A percentile compares a stretch with the other conserved stretches of the same genome.
phyloP scores from a whole-genome alignment of 2,888 invertebrate genomes.

The Phengaris arion region DNA sequence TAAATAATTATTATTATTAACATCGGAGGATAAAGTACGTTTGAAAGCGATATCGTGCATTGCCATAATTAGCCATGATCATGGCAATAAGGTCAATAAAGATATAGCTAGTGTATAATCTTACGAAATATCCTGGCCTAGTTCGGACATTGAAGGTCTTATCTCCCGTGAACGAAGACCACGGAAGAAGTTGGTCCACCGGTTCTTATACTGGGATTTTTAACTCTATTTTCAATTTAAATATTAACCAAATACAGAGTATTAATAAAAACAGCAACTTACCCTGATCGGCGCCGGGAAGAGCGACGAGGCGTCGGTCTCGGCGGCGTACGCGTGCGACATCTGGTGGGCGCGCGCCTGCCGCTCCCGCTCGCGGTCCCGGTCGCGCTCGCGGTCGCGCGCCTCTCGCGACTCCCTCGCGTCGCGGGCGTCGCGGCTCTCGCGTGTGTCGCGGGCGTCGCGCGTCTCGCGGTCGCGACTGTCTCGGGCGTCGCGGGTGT shows the following conservation, averaged over 20 bases:
- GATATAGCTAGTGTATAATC: too few relatives aligned
- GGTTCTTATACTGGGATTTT: too few relatives aligned
- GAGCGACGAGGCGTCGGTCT: conserved; percentile 79
- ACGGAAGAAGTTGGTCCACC: too few relatives aligned
- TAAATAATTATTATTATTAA: too few relatives aligned
- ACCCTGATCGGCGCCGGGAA: conserved; percentile 84
- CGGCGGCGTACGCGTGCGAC: conserved; percentile 82
- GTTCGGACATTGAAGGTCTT: too few relatives aligned
- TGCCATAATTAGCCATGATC: too few relatives aligned
- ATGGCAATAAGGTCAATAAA: too few relatives aligned
- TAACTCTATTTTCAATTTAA: too few relatives aligned
- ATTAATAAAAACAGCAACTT: conserved; percentile 52
- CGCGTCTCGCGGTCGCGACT: conserved; percentile 82
- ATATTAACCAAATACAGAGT: not conserved
- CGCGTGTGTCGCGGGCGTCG: conserved; percentile 50
- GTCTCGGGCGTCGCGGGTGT: conserved; percentile 43
- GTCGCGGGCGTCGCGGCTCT: conserved; percentile 44
- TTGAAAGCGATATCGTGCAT: too few relatives aligned
- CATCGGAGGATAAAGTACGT: too few relatives aligned
- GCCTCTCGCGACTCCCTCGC: conserved; percentile 49
- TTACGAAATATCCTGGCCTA: too few relatives aligned
- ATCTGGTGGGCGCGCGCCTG: conserved; percentile 88
- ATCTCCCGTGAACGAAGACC: too few relatives aligned
- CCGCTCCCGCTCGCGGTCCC: conserved; percentile 44
- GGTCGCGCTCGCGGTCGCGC: conserved; percentile 42